Percentiles rank a stretch among this genome's conserved stretches.
phyloP scores from a whole-genome alignment of 2,888 invertebrate genomes.

The Lithophane leautieri region DNA sequence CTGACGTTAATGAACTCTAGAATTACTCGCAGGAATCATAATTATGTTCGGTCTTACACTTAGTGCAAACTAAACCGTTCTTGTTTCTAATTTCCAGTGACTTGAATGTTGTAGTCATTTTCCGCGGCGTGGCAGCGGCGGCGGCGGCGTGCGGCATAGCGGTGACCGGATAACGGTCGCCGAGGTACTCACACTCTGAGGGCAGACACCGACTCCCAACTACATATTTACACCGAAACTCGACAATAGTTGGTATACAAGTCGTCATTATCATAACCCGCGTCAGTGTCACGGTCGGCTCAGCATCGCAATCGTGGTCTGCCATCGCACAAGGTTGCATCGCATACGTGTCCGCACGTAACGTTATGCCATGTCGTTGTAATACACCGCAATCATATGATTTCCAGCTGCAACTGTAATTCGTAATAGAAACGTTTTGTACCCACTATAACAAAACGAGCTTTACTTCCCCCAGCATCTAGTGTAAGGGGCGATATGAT shows the following conservation, averaged over 20 bases:
- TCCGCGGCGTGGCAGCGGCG: slow-evolving; percentile 70
- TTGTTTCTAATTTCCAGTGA: slow-evolving; percentile 77
- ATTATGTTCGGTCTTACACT: slow-evolving; percentile 48
- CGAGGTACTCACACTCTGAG: slow-evolving; percentile 81
- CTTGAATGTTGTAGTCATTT: slow-evolving; percentile 77
- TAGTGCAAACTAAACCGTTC: slow-evolving; percentile 72
- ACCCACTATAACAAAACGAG: slow-evolving; percentile 27
- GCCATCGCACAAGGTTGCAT: slow-evolving; percentile 86
- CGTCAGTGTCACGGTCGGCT: slow-evolving; percentile 88
- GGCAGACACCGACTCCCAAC: slow-evolving; percentile 74
- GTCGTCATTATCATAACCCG: slow-evolving; percentile 83
- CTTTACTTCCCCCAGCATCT: slow-evolving; percentile 7
- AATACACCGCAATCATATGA: slow-evolving; percentile 70
- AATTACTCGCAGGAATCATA: slow-evolving; percentile 35
- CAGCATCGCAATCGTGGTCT: slow-evolving; percentile 80
- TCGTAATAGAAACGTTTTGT: slow-evolving; percentile 41
- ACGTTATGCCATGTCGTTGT: slow-evolving; percentile 77
- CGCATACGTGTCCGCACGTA: slow-evolving; percentile 83
- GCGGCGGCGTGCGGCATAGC: slow-evolving; percentile 75
- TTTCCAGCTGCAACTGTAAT: slow-evolving; percentile 61
- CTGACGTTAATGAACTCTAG: slow-evolving; percentile 40
- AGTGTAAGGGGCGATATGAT: background rate
- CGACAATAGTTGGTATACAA: slow-evolving; percentile 74
- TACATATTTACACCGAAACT: slow-evolving; percentile 76
- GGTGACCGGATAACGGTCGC: slow-evolving; percentile 88